phyloP scores from a whole-genome alignment of 1,140 invertebrate species.

The Danaus melanippus region DNA sequence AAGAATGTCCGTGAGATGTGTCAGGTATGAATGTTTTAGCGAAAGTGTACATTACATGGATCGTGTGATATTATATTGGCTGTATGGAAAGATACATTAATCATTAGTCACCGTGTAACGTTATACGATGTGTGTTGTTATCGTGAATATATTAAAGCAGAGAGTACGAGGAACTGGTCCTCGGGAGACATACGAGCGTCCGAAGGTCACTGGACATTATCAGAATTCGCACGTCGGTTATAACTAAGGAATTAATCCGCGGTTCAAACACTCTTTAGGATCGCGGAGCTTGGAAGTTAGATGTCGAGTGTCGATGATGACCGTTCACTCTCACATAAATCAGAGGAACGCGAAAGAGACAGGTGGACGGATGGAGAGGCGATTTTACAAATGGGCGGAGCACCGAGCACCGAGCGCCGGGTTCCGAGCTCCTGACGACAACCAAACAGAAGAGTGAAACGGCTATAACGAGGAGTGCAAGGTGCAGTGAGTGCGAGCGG shows the following conservation, averaged over 20 bases:
- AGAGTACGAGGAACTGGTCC: constrained; percentile 33
- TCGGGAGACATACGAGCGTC: constrained; percentile 42
- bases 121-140: constrained; percentile 54
- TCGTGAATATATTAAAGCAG: constrained; percentile 60
- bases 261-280: constrained; percentile 24
- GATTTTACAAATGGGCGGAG: constrained; percentile 70
- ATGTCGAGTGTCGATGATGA: constrained; percentile 55
- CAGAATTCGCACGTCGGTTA: constrained; percentile 53
- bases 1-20: constrained; percentile 27
- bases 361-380: constrained; percentile 59
- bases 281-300: constrained; percentile 35
- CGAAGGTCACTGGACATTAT: constrained; percentile 54
- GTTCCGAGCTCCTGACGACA: constrained; percentile 50
- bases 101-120: constrained; percentile 58
- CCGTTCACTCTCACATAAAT: constrained; percentile 69
- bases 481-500: constrained; percentile 45
- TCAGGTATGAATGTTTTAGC: constrained; percentile 26
- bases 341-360: constrained; percentile 64
- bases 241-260: constrained; percentile 37
- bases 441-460: constrained; percentile 67
- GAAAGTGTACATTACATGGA: constrained; percentile 51
- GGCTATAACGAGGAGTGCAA: constrained; percentile 61
- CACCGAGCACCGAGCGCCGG: constrained; percentile 33
- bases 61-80: background rate
- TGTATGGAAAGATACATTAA: constrained; percentile 9